Evolutionary conservation across 2,797 vertebrate species (phyloP), one percentile per base, ranked within the genome.

Genomic region (Tapirus indicus): DNA sequence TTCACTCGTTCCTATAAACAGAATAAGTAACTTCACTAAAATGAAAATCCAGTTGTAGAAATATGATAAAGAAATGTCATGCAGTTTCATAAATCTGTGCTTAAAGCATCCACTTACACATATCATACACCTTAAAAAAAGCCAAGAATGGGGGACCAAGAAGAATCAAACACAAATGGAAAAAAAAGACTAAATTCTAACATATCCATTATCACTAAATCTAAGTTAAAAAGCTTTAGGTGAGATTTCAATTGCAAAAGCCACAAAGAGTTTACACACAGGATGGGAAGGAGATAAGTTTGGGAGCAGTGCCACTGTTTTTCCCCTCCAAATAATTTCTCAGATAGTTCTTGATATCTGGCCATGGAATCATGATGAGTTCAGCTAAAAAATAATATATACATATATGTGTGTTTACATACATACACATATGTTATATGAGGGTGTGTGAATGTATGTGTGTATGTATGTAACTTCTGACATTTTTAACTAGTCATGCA

Each of bases 1-100:
- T 99, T 99, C 7, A 99, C 99, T 96, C 99, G 99, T 98, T 99
- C 99, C 99, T 99, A 98, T 44, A 98, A 97, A 90, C 91, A 93
- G 93, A 97, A 88, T 54, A 97, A 72, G n/a, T 89, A 92, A 84
- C 58, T 94, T 96, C 56, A 84, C 96, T 95, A 96, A 95, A 94
- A 96, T 97, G 49, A 95, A 90, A 95, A 95, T 95, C 29, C 35
- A 95, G 79, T 74, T 95, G 47, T 27, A 91, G 44, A 97, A 97
- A 95, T 47, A 94, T 23, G 62, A 95, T 27, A 68, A 80, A 74
- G 47, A 95, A 82, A 89, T 79, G 12, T 2, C 23, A 93, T 0
- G 49, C 7, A 47, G 49, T 25, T 89, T 83, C 78, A 83, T 27
- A 80, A 78, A 52, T 54, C 44, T 71, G 41, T 96, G 49, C 44